Evolutionary conservation across 2,113 vertebrate genomes (phyloP).

Genomic region (Dromas ardeola): DNA sequence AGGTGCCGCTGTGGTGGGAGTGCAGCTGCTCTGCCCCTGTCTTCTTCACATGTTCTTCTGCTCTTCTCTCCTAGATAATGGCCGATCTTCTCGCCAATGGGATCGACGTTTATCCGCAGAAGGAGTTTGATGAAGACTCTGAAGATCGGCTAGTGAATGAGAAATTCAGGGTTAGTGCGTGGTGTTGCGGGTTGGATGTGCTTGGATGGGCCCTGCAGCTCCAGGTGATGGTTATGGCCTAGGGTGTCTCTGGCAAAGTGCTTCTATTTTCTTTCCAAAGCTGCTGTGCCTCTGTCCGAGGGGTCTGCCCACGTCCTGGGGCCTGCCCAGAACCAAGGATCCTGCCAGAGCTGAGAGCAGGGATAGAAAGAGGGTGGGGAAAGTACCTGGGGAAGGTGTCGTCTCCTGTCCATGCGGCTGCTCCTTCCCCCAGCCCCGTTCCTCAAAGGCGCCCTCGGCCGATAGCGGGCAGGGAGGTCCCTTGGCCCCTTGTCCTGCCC

Average conservation of each 20-base stretch:
- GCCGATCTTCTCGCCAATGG: slow-evolving; percentile 91
- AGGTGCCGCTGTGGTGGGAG: background rate
- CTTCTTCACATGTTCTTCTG: background rate
- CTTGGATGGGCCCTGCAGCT: background rate
- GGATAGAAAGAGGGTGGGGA: background rate
- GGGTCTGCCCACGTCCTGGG: background rate
- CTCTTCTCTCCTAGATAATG: slow-evolving; percentile 81
- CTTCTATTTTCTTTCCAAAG: background rate
- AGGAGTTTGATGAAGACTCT: slow-evolving; percentile 94
- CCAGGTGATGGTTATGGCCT: background rate
- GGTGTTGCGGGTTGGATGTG: background rate
- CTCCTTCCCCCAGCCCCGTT: background rate
- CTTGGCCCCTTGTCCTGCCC: background rate
- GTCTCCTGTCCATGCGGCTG: accelerated
- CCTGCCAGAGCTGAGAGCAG: background rate
- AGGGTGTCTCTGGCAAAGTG: background rate
- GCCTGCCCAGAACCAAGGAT: background rate
- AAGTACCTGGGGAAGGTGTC: background rate
- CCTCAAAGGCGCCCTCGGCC: background rate
- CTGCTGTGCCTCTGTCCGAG: background rate
- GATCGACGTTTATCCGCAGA: slow-evolving; percentile 95
- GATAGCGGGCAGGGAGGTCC: background rate
- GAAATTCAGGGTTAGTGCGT: slow-evolving; percentile 88
- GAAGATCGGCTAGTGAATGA: slow-evolving; percentile 94
- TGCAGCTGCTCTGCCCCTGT: background rate